Evolutionary conservation across 1,140 invertebrate genomes (phyloP).

Genomic region (Brachionus rubens): DNA sequence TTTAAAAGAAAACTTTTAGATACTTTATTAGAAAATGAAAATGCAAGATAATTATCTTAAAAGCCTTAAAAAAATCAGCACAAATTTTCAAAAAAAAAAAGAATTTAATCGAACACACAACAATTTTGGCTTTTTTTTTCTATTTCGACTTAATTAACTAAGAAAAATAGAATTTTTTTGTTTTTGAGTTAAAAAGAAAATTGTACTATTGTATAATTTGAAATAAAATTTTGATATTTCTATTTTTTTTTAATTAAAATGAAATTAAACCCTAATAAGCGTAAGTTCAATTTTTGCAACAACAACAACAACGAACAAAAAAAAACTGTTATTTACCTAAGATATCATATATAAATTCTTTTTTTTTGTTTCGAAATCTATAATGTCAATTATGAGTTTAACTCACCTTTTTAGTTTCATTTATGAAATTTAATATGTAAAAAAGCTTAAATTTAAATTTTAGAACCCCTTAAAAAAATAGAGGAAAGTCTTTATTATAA

Average conservation of each 20-base stretch:
- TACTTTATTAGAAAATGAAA: no score
- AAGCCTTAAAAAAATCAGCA: no score
- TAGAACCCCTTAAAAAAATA: neutral
- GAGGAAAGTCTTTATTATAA: neutral
- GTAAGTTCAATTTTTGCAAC: neutral
- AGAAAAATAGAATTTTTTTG: no score
- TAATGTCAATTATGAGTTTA: slow-evolving; percentile 30
- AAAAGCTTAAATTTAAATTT: slow-evolving; percentile 27
- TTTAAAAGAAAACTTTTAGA: no score
- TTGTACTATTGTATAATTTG: no score
- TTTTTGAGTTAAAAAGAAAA: no score
- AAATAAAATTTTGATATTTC: neutral
- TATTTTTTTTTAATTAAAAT: slow-evolving; percentile 3
- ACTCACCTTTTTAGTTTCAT: slow-evolving; percentile 15
- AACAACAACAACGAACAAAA: neutral
- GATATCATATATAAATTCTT: slow-evolving; percentile 40
- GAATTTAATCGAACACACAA: no score
- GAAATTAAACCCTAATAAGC: slow-evolving; percentile 25
- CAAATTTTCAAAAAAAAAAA: no score
- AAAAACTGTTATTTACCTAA: slow-evolving; percentile 24
- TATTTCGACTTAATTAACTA: no score
- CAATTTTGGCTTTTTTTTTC: no score
- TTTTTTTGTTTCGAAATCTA: neutral
- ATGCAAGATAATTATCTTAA: no score
- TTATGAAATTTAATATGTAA: slow-evolving; percentile 28